Evolutionary conservation across 2,888 invertebrate species (phyloP).

Genomic region (Acheta domesticus): DNA sequence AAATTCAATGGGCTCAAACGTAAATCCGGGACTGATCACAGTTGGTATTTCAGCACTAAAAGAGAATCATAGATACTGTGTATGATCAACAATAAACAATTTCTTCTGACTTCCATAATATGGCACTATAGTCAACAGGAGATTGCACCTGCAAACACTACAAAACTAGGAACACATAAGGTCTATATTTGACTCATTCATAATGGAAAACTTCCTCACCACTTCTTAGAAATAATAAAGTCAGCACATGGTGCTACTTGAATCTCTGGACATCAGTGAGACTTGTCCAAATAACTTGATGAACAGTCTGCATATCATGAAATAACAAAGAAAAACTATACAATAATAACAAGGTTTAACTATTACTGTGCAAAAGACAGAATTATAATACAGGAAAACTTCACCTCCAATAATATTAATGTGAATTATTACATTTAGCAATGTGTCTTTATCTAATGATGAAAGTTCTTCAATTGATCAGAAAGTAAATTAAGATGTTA

Average conservation of each 20-base stretch:
- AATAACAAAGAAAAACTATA: background rate
- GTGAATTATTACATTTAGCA: too few relatives aligned
- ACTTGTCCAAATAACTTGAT: background rate
- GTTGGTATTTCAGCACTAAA: background rate
- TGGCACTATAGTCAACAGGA: conserved; percentile 7
- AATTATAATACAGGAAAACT: too few relatives aligned
- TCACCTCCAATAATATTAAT: too few relatives aligned
- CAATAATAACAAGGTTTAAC: background rate
- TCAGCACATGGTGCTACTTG: conserved; percentile 6
- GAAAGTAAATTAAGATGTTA: too few relatives aligned
- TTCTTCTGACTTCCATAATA: background rate
- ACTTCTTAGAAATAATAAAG: background rate
- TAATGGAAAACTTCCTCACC: background rate
- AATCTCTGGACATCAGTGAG: background rate
- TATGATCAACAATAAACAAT: background rate
- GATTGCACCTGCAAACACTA: background rate
- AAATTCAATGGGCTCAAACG: too few relatives aligned
- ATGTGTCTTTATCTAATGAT: too few relatives aligned
- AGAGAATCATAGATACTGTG: background rate
- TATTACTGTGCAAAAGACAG: too few relatives aligned
- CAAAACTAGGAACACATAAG: background rate
- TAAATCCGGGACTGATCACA: too few relatives aligned
- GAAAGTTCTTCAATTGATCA: too few relatives aligned
- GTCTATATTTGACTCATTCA: conserved; percentile 1
- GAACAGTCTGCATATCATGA: background rate